Evolutionary conservation across 2,888 invertebrate species (phyloP).

Genomic region (Ypsolopha scabrella): DNA sequence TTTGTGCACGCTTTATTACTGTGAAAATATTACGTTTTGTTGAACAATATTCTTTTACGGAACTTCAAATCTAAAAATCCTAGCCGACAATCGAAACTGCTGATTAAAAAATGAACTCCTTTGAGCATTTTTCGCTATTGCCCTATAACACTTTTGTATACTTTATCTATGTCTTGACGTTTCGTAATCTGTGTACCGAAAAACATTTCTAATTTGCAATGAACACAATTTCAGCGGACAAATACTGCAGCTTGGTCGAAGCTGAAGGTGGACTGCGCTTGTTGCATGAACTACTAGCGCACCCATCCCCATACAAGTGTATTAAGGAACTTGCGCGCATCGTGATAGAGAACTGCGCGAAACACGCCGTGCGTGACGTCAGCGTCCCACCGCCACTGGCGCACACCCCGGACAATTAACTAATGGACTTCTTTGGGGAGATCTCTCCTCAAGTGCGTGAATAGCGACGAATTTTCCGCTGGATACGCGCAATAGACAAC

Average conservation of each 20-base stretch:
- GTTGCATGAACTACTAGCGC: slow-evolving; percentile 74
- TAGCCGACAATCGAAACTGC: no score
- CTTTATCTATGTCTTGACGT: no score
- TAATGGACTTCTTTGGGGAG: slow-evolving; percentile 42
- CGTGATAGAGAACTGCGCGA: slow-evolving; percentile 76
- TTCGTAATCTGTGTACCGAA: no score
- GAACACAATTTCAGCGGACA: slow-evolving; percentile 76
- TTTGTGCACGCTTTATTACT: no score
- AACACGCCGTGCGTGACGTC: slow-evolving; percentile 17
- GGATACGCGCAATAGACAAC: background rate
- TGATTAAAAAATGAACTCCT: no score
- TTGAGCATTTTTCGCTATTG: no score
- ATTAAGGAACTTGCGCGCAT: slow-evolving; percentile 77
- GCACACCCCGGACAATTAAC: slow-evolving; percentile 37
- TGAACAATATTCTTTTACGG: no score
- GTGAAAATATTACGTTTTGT: no score
- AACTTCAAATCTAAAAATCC: no score
- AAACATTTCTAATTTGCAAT: background rate
- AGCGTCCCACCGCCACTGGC: slow-evolving; percentile 13
- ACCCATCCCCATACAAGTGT: slow-evolving; percentile 72
- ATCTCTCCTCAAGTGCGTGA: slow-evolving; percentile 31
- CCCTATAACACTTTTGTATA: no score
- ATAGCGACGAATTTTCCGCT: slow-evolving; percentile 14
- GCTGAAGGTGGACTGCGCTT: slow-evolving; percentile 86
- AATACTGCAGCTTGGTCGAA: slow-evolving; percentile 91